These are phyloP conservation scores for Chionomys nivalis DNA, from an alignment of 2,113 vertebrate species.

Conservation along the genomic window DNA sequence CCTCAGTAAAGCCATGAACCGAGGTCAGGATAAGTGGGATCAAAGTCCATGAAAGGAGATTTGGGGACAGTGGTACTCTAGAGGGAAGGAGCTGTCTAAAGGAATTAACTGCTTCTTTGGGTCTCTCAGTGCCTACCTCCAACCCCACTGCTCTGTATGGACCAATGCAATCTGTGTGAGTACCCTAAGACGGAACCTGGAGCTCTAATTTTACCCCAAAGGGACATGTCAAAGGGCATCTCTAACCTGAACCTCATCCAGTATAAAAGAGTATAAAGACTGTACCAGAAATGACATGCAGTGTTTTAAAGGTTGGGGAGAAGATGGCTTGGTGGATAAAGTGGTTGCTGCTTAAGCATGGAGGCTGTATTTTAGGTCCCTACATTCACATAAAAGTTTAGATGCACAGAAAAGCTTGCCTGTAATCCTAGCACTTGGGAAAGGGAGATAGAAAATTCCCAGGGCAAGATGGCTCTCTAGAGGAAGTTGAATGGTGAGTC, in stretches of 20 bases:
- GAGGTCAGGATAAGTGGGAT: background rate
- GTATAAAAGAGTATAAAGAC: background rate
- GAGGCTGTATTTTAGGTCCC: background rate
- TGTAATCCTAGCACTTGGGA: background rate
- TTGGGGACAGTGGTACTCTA: background rate
- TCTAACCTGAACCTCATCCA: background rate
- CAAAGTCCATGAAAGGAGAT: background rate
- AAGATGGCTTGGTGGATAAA: background rate
- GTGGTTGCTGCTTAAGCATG: background rate
- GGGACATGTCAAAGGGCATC: background rate
- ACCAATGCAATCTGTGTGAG: background rate
- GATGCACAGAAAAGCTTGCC: background rate
- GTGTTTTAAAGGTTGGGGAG: background rate
- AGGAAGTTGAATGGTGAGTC: background rate
- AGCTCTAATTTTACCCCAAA: background rate
- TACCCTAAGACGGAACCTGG: too few relatives aligned
- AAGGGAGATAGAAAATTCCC: too few relatives aligned
- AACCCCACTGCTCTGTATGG: background rate
- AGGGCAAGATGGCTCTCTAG: background rate
- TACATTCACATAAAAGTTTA: too few relatives aligned
- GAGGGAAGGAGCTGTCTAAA: background rate
- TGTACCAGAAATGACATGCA: background rate
- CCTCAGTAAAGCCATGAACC: conserved; percentile 9
- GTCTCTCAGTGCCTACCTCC: background rate
- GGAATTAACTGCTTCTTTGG: background rate